A percentile compares a stretch with the other conserved stretches of the same genome.
phyloP scores from a whole-genome alignment of 2,888 invertebrate species.

The Stomorhina lunata region DNA sequence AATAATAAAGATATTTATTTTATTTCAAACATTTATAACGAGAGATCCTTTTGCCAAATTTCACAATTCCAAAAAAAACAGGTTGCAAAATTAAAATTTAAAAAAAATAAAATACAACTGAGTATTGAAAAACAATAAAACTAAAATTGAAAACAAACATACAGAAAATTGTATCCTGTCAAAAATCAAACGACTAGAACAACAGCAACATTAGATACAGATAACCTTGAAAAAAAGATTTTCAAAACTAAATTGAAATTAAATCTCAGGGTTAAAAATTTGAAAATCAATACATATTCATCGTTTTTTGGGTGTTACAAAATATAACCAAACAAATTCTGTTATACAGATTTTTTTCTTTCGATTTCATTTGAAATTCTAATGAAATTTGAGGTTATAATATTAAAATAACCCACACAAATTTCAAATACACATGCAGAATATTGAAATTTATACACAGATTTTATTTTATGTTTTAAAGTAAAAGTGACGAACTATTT shows the following conservation, averaged over 20 bases:
- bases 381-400: conserved; percentile 50
- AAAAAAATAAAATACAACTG: no score
- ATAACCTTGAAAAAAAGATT: conserved; percentile 49
- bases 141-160: conserved; percentile 23
- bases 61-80: conserved; percentile 22
- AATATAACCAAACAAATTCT: background rate
- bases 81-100: conserved; percentile 16
- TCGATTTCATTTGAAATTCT: conserved; percentile 44
- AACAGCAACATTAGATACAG: background rate
- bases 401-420: conserved; percentile 26
- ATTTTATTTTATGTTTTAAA: background rate
- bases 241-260: conserved; percentile 12
- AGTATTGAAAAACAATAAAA: background rate
- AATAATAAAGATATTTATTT: background rate
- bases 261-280: conserved; percentile 44
- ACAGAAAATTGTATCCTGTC: conserved; percentile 46
- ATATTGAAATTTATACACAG: no score
- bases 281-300: conserved; percentile 24
- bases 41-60: background rate
- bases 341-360: conserved; percentile 24
- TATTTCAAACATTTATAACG: background rate
- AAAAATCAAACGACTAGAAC: no score
- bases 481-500: conserved; percentile 40
- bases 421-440: conserved; percentile 2
- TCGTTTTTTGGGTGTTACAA: background rate